phyloP scores from a whole-genome alignment of 2,797 vertebrate species.

The Australoheros facetus region DNA sequence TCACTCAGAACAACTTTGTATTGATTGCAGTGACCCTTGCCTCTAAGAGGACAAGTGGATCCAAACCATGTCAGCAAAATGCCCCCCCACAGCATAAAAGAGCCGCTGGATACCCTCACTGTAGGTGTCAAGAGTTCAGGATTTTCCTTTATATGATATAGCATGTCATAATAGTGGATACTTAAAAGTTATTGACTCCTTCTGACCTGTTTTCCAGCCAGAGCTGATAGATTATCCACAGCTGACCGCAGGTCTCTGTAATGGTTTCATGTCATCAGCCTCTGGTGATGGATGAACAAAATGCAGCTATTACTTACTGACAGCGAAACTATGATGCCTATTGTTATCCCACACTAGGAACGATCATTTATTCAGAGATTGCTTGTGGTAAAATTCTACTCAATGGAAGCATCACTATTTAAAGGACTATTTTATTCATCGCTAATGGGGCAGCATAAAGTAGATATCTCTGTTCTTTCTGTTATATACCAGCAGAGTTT shows the following conservation, averaged over 20 bases:
- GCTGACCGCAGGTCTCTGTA: constrained; percentile 36
- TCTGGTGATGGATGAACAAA: constrained; percentile 32
- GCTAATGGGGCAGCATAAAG: not conserved
- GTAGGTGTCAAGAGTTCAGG: not conserved
- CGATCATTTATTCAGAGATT: not conserved
- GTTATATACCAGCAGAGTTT: not conserved
- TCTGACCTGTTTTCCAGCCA: constrained; percentile 35
- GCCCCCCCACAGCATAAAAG: not conserved
- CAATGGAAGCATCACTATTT: not conserved
- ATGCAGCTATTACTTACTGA: constrained; percentile 22
- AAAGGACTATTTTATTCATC: not conserved
- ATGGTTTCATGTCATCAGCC: constrained; percentile 32
- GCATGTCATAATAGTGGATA: constrained; percentile 25
- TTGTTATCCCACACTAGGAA: not conserved
- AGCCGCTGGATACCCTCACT: not conserved
- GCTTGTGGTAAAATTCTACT: not conserved
- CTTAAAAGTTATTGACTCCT: constrained; percentile 34
- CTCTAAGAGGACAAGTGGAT: not conserved
- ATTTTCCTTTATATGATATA: constrained; percentile 9
- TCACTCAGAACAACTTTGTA: not conserved
- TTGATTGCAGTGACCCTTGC: constrained; percentile 1
- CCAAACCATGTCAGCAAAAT: constrained; percentile 4
- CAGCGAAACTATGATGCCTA: not conserved
- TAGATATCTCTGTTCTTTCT: not conserved
- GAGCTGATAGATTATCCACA: constrained; percentile 42